Evolutionary conservation across 2,888 invertebrate genomes (phyloP), one percentile per base, ranked within the genome.

Genomic region (Watsonalla binaria): DNA sequence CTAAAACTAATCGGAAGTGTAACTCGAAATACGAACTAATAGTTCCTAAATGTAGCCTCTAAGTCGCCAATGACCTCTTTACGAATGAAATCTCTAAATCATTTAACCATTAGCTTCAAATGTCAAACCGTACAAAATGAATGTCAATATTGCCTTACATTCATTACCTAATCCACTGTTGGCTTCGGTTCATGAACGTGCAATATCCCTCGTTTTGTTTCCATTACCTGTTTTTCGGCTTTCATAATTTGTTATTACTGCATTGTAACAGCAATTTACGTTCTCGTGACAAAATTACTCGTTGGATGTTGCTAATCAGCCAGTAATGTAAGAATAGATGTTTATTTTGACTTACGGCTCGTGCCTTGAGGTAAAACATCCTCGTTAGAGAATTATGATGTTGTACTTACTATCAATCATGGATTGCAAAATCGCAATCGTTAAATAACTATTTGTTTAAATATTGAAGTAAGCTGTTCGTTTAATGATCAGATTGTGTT

Each of bases 361-460:
- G 79, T 79, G 79, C 73, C 67, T 66, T 69, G 59, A 64, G 61
- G 59, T 73, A 68, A 68, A 80, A 80, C 80, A 78, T 80, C 76
- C 76, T 76, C 65, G 63, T 68, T 66, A 56, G 65, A 56, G 58
- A 54, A 37, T 13, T 50, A 37, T 46, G n/a, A 24, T 53, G 53
- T 42, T 46, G 53, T 54, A 63, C 54, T 64, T 61, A 55, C 57
- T 71, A 65, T 63, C 70, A 66, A 13, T 50, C 47, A 50, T 7
- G 35, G 34, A 42, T 45, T 13, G 34, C 37, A 8, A 1, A 7
- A 37, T 37, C 37, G 45, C 33, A 33, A 45, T 48, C 37, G 13
- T 11, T 7, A 4, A 1, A 37, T 7, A 37, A 1, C 1, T 5
- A 37, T 24, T 24, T 24, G 24, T 24, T 2, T 24, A 2, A n/a